Evolutionary conservation across 2,888 invertebrate species (phyloP), one percentile per base, ranked within the genome.

Genomic region (Trichogramma evanescens): DNA sequence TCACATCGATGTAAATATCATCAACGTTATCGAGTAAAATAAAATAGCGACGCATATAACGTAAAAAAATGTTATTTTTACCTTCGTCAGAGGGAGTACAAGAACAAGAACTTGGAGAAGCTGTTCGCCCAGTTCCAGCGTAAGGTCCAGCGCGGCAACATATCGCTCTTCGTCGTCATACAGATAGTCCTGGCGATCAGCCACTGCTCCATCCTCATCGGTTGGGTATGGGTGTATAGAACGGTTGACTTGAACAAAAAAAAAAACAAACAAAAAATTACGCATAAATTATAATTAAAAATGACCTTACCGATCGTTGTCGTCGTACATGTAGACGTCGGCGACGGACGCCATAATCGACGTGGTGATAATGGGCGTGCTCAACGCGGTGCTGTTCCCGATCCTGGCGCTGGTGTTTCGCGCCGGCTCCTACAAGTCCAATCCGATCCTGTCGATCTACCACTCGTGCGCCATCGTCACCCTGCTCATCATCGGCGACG

Each of bases 41-140:
- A 26, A 2, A 26, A 26, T 26, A 26, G 26, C 26, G 26, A 26
- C 26, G 26, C n/a, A 2, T 26, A 26, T 26, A 26, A 26, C 3
- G 26, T 26, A 26, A 26, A 26, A 26, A 26, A 26, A 26, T 2
- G 26, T 26, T 26, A 26, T 9, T 50, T 13, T 9, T 42, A 26
- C 43, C 43, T 48, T 42, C 10, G 5, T 7, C 54, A 92, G 91
- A 85, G 86, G 71, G 88, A 89, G 79, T 92, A 91, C 71, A 81
- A 84, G 70, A 85, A 88, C 67, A 84, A 89, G 71, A 86, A 87
- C 72, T 78, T 92, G 65, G 89, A 91, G 77, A 84, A 84, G 55
- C 81, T 91, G 48, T 92, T 89, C 75, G 82, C 85, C 66, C 82
- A 84, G 64, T 93, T 92, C 72, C 89, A 88, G 67, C 86, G 88